Evolutionary conservation across 2,113 vertebrate genomes (phyloP), one percentile per base, ranked within the genome.

Genomic region (Leucosticte australis): DNA sequence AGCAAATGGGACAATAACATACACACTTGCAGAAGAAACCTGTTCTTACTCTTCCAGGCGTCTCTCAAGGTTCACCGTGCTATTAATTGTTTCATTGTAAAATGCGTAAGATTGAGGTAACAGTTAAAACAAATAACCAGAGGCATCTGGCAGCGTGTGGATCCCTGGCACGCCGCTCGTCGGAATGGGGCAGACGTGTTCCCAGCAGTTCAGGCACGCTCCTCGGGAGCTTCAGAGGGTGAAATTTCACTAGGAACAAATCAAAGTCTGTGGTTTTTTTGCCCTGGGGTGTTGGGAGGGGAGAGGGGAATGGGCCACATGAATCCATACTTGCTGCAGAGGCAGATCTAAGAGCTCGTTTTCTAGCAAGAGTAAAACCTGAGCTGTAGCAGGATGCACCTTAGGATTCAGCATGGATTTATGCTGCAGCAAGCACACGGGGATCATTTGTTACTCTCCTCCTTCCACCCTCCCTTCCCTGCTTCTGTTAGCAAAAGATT

Each of bases 61-160:
- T 33, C 78, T 94, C 89, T 82, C 44, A 47, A 57, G 73, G 67
- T 64, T 95, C 69, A 47, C 70, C 6, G 0, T 71, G 84, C 23
- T 74, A 35, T 94, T 87, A 92, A 91, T 84, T 95, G 79, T 95
- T 96, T 95, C 74, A 59, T 80, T 90, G 91, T 82, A 95, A 87
- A 93, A 73, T 56, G 37, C 28, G 2, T 96, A 89, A 93, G 79
- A 69, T 87, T 73, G 94, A 94, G 86, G 93, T 95, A 95, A 93
- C 77, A 87, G 86, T 96, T 97, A 96, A 97, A 97, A 89, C 92
- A 96, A 96, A 94, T 84, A 95, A 71, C 95, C 69, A 1, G 53
- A 95, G 89, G 91, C 96, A 9, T 39, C 92, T 96, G 95, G 95
- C 94, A 93, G 88, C 52, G 3, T 0, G 39, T 68, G 79, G 88